Conservation (phyloP, 2,888 invertebrate species). For the Zhuqinia jingwanae region DNA sequence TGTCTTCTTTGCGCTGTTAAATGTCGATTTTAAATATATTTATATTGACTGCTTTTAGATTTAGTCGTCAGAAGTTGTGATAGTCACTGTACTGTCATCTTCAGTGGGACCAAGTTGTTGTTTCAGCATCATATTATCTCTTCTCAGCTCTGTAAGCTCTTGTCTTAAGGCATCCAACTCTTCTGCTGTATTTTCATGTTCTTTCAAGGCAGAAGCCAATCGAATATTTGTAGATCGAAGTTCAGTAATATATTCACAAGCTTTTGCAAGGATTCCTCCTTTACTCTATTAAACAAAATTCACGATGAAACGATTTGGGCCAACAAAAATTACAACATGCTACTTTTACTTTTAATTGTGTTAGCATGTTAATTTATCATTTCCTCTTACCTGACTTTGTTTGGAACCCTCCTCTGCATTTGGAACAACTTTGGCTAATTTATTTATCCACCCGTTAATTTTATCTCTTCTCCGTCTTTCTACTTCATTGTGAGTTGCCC, state of each 20-base stretch:
- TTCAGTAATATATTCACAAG: conserved; percentile 96
- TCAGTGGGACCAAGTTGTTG: conserved; percentile 83
- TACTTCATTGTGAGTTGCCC: conserved; percentile 97
- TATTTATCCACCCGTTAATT: conserved; percentile 98
- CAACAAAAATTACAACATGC: neutral
- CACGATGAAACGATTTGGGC: conserved; percentile 26
- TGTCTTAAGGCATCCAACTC: conserved; percentile 88
- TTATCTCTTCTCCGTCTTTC: conserved; percentile 96
- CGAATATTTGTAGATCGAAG: conserved; percentile 89
- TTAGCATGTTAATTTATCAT: too few species aligned
- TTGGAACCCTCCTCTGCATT: conserved; percentile 84
- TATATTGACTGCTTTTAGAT: neutral
- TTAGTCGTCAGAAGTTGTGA: conserved; percentile 76
- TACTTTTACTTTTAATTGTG: neutral
- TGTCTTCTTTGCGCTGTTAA: neutral
- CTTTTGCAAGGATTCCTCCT: conserved; percentile 96
- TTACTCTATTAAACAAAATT: conserved; percentile 89
- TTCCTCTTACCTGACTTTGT: conserved; percentile 83
- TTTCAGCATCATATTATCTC: conserved; percentile 88
- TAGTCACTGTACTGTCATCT: conserved; percentile 77
- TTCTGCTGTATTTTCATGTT: conserved; percentile 87
- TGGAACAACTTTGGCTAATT: conserved; percentile 94
- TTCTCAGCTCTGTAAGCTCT: conserved; percentile 87
- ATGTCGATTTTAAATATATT: neutral
- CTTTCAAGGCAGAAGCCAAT: conserved; percentile 85